Conservation (phyloP, 2,888 invertebrate genomes). For the Hirtodrosophila cameraria region DNA sequence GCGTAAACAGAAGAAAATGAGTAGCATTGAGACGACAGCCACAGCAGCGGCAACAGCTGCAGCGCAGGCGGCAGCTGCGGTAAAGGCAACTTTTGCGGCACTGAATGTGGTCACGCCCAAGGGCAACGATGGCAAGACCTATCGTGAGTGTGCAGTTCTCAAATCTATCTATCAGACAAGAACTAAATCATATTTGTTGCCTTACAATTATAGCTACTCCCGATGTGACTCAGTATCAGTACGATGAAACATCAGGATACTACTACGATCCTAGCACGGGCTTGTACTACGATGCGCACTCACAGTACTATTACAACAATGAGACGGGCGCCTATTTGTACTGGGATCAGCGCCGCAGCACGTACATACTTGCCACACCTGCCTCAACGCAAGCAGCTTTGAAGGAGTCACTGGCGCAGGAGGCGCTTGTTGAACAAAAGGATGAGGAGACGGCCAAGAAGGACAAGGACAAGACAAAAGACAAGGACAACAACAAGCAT, state of each 20-base stretch:
- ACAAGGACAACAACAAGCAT: constrained; percentile 86
- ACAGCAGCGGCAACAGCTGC: constrained; percentile 81
- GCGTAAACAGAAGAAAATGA: constrained; percentile 83
- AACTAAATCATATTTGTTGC: not conserved
- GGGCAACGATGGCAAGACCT: constrained; percentile 83
- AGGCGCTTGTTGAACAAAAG: constrained; percentile 38
- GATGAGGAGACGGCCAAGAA: constrained; percentile 80
- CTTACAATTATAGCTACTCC: constrained; percentile 87
- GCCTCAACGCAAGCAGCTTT: constrained; percentile 81
- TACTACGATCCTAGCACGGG: constrained; percentile 97
- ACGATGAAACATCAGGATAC: constrained; percentile 97
- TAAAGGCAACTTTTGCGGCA: constrained; percentile 81
- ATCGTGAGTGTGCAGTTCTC: constrained; percentile 73
- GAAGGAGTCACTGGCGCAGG: constrained; percentile 67
- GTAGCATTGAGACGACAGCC: constrained; percentile 81
- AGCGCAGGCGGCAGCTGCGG: constrained; percentile 78
- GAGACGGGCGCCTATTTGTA: constrained; percentile 96
- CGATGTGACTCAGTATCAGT: constrained; percentile 95
- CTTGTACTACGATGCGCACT: constrained; percentile 97
- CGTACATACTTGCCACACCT: constrained; percentile 85
- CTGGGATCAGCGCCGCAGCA: constrained; percentile 92
- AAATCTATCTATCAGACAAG: too few relatives aligned
- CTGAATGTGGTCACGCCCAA: constrained; percentile 72
- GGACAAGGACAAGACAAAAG: constrained; percentile 86
- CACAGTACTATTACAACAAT: constrained; percentile 98